phyloP scores from a whole-genome alignment of 37 sponge, comb jelly and placozoan species.

The Ianthella basta region DNA sequence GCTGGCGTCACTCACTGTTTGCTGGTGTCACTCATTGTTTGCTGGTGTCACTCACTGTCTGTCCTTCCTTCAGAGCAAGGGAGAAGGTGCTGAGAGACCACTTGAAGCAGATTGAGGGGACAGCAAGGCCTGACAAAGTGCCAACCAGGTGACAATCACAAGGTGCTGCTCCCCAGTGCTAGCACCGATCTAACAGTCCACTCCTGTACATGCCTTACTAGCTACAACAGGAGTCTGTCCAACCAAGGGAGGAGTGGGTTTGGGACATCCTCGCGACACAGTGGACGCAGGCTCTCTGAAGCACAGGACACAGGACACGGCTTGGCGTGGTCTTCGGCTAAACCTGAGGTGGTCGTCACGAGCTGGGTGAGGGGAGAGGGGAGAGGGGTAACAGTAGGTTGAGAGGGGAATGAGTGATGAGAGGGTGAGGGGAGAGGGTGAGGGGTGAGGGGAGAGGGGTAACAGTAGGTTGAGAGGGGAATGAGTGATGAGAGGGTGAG shows the following conservation, averaged over 20 bases:
- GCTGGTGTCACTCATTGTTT: neutral
- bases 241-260: too few relatives aligned
- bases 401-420: too few relatives aligned
- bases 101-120: neutral
- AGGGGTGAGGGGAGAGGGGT: neutral
- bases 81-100: slow-evolving; percentile 4
- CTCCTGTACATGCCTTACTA: neutral
- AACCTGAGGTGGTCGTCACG: neutral
- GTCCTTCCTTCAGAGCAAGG: neutral
- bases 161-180: neutral
- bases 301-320: neutral
- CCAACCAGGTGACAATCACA: neutral
- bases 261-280: neutral
- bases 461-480: neutral
- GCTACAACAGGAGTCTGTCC: too few relatives aligned
- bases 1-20: neutral
- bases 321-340: neutral
- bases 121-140: neutral
- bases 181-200: neutral
- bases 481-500: neutral
- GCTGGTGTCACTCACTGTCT: neutral
- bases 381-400: too few relatives aligned
- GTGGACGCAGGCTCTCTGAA: neutral
- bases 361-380: neutral
- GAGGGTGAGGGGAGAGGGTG: neutral